phyloP scores from a whole-genome alignment of 2,888 invertebrate species.

The Perithous albicinctus region DNA sequence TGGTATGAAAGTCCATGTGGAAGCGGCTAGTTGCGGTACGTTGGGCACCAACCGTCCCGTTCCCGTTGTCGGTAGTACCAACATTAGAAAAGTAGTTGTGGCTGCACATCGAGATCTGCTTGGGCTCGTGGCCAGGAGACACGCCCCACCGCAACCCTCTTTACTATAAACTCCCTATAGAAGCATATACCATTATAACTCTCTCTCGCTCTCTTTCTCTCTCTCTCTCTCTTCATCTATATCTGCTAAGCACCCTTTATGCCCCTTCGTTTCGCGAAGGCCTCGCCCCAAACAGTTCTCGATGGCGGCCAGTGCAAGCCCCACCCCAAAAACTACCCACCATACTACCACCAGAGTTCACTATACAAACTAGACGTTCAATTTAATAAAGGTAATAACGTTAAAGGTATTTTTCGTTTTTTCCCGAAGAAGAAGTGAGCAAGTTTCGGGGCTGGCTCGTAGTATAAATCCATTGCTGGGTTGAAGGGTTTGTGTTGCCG shows the following conservation, averaged over 20 bases:
- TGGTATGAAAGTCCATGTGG: conserved; percentile 37
- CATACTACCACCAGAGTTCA: not conserved
- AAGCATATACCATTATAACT: conserved; percentile 34
- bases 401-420: conserved; percentile 82
- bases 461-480: conserved; percentile 58
- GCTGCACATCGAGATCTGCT: conserved; percentile 50
- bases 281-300: conserved; percentile 58
- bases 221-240: conserved; percentile 1
- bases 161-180: conserved; percentile 45
- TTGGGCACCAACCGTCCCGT: conserved; percentile 47
- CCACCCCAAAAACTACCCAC: conserved; percentile 12
- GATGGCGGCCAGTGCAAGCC: conserved; percentile 37
- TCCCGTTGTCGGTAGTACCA: not conserved
- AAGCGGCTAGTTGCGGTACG: conserved; percentile 44
- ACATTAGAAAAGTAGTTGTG: conserved; percentile 64
- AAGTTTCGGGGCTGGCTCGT: conserved; percentile 69
- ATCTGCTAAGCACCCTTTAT: conserved; percentile 10
- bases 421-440: conserved; percentile 68
- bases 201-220: not conserved
- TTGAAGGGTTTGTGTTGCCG: conserved; percentile 31
- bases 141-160: conserved; percentile 53
- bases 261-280: conserved; percentile 7
- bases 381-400: conserved; percentile 84
- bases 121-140: conserved; percentile 64
- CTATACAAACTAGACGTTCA: conserved; percentile 74